Conservation (phyloP, 2,797 vertebrate genomes). For the Diglossa cyanea region DNA sequence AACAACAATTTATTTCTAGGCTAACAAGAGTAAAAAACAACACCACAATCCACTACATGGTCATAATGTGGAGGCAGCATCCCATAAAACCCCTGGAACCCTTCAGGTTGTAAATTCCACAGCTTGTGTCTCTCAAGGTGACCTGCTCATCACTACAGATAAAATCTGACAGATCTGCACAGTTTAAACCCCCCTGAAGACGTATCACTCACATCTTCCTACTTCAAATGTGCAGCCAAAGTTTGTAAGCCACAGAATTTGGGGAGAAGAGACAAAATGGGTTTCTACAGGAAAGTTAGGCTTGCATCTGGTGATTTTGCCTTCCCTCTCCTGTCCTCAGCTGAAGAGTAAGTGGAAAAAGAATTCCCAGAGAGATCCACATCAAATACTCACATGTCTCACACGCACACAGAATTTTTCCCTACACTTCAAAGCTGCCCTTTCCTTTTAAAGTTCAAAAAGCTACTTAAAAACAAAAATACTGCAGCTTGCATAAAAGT, state of each 20-base stretch:
- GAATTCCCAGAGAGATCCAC: neutral
- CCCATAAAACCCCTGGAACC: neutral
- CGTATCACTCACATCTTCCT: neutral
- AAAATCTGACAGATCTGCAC: neutral
- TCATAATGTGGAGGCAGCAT: neutral
- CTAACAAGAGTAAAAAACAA: neutral
- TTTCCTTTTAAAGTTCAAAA: neutral
- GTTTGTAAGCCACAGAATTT: neutral
- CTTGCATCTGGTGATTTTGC: neutral
- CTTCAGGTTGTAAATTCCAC: neutral
- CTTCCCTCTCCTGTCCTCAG: neutral
- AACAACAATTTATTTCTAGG: neutral
- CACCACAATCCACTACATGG: neutral
- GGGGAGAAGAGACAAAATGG: neutral
- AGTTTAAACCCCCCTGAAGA: neutral
- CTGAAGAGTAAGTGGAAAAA: neutral
- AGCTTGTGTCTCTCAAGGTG: neutral
- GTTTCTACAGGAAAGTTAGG: neutral
- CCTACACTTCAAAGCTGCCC: neutral
- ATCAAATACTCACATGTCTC: neutral
- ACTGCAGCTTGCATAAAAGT: neutral
- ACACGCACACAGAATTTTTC: accelerated
- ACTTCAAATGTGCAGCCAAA: neutral
- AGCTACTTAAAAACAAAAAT: neutral
- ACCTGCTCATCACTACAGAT: neutral